phyloP scores from a whole-genome alignment of 1,140 invertebrate genomes.

The Scaptomyza hsui region DNA sequence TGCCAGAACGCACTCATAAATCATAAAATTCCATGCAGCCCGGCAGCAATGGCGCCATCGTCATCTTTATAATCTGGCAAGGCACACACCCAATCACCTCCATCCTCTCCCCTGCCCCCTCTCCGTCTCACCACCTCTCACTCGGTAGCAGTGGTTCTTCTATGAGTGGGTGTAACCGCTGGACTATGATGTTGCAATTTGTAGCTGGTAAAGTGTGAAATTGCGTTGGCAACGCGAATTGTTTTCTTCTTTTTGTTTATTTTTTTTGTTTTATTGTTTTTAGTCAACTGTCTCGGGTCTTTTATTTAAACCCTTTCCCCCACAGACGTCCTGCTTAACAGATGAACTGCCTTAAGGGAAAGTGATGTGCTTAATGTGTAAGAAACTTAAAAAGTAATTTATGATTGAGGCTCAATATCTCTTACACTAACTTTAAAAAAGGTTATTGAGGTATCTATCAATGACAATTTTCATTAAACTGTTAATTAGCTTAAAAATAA shows the following conservation, averaged over 20 bases:
- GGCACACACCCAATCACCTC: slow-evolving; percentile 14
- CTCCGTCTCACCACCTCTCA: background rate
- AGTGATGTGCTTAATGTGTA: background rate
- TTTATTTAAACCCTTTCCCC: background rate
- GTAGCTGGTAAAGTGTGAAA: slow-evolving; percentile 81
- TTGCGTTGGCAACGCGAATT: slow-evolving; percentile 72
- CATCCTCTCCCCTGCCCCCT: background rate
- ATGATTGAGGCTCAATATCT: background rate
- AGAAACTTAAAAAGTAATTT: background rate
- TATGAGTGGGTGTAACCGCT: slow-evolving; percentile 32
- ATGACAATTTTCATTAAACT: too few relatives aligned
- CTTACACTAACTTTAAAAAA: too few relatives aligned
- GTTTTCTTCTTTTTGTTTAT: slow-evolving; percentile 35
- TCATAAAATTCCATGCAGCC: slow-evolving; percentile 73
- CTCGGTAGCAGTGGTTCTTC: slow-evolving; percentile 16
- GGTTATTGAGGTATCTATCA: too few relatives aligned
- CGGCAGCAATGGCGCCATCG: slow-evolving; percentile 53
- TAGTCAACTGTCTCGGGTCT: slow-evolving; percentile 17
- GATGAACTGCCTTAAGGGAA: background rate
- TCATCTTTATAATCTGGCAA: slow-evolving; percentile 77
- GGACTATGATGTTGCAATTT: slow-evolving; percentile 79
- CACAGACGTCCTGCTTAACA: too few relatives aligned
- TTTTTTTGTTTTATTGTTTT: slow-evolving; percentile 1
- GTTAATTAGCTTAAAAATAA: too few relatives aligned
- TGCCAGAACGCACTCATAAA: slow-evolving; percentile 65